A percentile compares a stretch with the other conserved stretches of the same genome.
Conservation (phyloP, 1,140 invertebrate genomes). For the Drosophila insularis region DNA sequence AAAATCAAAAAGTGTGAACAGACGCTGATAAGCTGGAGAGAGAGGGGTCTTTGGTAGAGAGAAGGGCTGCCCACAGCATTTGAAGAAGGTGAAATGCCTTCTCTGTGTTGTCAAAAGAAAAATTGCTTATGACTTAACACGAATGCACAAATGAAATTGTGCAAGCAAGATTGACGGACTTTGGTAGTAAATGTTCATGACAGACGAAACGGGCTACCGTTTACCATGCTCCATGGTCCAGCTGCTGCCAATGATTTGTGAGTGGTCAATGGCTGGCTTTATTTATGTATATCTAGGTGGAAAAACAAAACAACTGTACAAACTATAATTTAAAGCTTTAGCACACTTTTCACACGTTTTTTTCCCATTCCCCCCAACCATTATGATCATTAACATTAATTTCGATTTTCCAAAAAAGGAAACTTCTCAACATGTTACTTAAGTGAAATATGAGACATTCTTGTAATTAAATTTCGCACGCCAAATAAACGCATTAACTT, state of each 20-base stretch:
- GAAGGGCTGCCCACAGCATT: not conserved
- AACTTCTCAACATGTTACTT: constrained; percentile 18
- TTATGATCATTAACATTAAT: not conserved
- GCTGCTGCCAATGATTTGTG: not conserved
- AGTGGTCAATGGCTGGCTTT: not conserved
- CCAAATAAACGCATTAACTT: constrained; percentile 27
- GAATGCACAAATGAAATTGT: constrained; percentile 60
- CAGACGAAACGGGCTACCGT: not conserved
- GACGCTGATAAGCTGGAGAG: constrained; percentile 46
- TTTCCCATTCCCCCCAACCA: not conserved
- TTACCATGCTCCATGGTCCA: too few species aligned
- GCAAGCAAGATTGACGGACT: constrained; percentile 44
- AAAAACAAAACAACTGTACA: not conserved
- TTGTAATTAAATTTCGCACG: constrained; percentile 23
- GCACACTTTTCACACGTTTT: not conserved
- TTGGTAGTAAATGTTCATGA: constrained; percentile 32
- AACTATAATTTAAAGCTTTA: not conserved
- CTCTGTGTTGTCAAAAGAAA: constrained; percentile 45
- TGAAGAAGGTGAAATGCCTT: not conserved
- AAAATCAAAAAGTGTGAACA: constrained; percentile 50
- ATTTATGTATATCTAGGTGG: not conserved
- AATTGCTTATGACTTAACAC: constrained; percentile 42
- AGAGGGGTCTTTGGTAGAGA: not conserved
- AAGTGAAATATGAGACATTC: constrained; percentile 27
- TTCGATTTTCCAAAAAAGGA: constrained; percentile 2